Evolutionary conservation across 2,888 invertebrate species (phyloP), one percentile per base, ranked within the genome.

Genomic region (Drosophila merina): DNA sequence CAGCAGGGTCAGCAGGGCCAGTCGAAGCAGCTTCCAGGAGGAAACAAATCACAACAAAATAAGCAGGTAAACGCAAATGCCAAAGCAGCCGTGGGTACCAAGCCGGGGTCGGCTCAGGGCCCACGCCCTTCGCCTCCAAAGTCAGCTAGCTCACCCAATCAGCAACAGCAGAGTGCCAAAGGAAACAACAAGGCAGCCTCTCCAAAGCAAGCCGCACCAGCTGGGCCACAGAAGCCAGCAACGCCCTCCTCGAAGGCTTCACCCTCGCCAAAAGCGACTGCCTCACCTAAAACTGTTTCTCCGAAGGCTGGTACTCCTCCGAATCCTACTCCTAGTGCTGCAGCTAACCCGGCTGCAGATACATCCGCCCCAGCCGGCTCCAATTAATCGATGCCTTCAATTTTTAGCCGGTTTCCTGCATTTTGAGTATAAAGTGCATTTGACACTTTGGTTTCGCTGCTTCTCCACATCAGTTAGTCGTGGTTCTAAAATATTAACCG

Each of bases 191-290:
- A 82, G 51, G 63, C 80, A 20, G 75, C 75, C 12, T 76, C 74
- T 4, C 74, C 76, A 8, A 78, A 78, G 45, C 74, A 80, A 50
- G 6, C 64, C 1, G 44, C 57, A 25, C 14, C 79, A 51, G 10
- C 60, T 64, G 54, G 62, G 1, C 79, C 82, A 40, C 74, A 70
- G 51, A 77, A 77, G 26, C 72, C 87, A 6, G 92, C 92, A 25
- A 71, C 72, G 20, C 70, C 71, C 4, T 69, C 82, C 0, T 60
- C 75, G 6, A 94, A 89, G 89, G 93, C 92, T 44, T 92, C 93
- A 66, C 58, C 79, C 14, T 59, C 79, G 9, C 95, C 95, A 81
- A 81, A 77, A 49, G 58, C 75, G 4, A 56, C 64, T 6, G 74
- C 62, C 26, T 71, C 83, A 10, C 80, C 81, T 3, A 82, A 82